These are phyloP conservation scores for Scatophagus argus DNA, from an alignment of 2,113 vertebrate genomes.

Conservation along the genomic window DNA sequence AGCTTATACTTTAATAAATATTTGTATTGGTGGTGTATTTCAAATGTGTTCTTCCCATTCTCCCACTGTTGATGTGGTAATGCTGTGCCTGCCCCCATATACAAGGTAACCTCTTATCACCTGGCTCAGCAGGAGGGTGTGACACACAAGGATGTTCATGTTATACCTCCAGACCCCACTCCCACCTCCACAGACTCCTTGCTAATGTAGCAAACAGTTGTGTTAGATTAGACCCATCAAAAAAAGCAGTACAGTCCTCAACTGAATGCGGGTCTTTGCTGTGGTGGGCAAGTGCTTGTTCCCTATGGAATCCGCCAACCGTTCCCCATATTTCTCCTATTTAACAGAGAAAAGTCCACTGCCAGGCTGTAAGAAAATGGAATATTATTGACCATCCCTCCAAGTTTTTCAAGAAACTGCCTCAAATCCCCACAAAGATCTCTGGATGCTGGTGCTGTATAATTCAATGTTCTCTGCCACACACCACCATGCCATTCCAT, in stretches of 20 bases:
- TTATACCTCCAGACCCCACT: not conserved
- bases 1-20: not conserved
- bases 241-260: conserved; percentile 39
- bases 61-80: conserved; percentile 1
- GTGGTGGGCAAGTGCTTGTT: conserved; percentile 6
- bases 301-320: not conserved
- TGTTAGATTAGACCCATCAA: conserved; percentile 37
- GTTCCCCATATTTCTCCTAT: conserved; percentile 9
- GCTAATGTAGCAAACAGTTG: conserved; percentile 33
- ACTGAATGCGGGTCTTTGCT: conserved; percentile 39
- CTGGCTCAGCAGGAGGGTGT: conserved; percentile 1
- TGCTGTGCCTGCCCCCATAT: not conserved
- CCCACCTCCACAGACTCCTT: conserved; percentile 1
- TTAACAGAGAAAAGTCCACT: conserved; percentile 17
- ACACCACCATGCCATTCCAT: not conserved
- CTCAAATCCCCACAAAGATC: conserved; percentile 39
- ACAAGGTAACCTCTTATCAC: conserved; percentile 6
- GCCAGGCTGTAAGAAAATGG: conserved; percentile 15
- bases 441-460: conserved; percentile 22
- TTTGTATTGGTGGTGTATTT: not conserved
- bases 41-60: not conserved
- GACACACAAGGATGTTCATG: conserved; percentile 7
- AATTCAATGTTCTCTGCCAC: conserved; percentile 30
- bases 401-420: conserved; percentile 6
- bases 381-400: conserved; percentile 25